Base-by-base conservation (phyloP, 2,888 invertebrate species). In the Scrobipalpa atriplicella region DNA sequence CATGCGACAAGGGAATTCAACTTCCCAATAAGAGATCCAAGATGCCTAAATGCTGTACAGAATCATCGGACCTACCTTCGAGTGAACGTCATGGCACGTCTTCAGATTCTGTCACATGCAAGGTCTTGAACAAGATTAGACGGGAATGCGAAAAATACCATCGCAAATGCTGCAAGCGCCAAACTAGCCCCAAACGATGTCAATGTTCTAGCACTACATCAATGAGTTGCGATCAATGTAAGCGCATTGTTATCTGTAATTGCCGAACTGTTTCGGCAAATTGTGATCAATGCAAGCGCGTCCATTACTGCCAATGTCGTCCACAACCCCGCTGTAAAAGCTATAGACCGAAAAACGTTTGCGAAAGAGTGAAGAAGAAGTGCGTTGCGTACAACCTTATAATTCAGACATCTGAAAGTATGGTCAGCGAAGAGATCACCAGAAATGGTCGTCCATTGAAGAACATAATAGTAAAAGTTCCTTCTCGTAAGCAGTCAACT, bases 311-410 rank as follows among this genome's bases (percentile, higher is more conserved):
- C 67, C 70, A 75, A 7, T 90, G 90, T 67, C 78, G 80, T 72
- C 74, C 72, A 6, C 85, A 89, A 68, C 16, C 13, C n/a, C 36
- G 38, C 8, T 58, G 58, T 38, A 89, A 84, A 73, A 72, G 74
- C 11, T 77, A 83, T 61, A 84, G 77, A 66, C 69, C 78, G 2
- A 90, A 84, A 73, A 68, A 71, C 2, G 73, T 69, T 0, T 71
- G 71, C 3, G 90, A 90, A 9, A 90, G 87, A 67, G 21, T 73
- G 0, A 84, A 82, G 67, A 89, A 87, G 68, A 89, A 87, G 72
- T 83, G 89, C 58, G 79, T 92, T 0, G 92, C 92, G 9, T 92
- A 92, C 73, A 92, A 92, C 71, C 76, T 92, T 56, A 89, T 92
- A n/a, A 77, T 92, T 64, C 90, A 92, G 72, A 87, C 90, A 9